A percentile compares a stretch with the other conserved stretches of the same genome.
phyloP scores from a whole-genome alignment of 2,797 vertebrate genomes.

The Vireo griseus region DNA sequence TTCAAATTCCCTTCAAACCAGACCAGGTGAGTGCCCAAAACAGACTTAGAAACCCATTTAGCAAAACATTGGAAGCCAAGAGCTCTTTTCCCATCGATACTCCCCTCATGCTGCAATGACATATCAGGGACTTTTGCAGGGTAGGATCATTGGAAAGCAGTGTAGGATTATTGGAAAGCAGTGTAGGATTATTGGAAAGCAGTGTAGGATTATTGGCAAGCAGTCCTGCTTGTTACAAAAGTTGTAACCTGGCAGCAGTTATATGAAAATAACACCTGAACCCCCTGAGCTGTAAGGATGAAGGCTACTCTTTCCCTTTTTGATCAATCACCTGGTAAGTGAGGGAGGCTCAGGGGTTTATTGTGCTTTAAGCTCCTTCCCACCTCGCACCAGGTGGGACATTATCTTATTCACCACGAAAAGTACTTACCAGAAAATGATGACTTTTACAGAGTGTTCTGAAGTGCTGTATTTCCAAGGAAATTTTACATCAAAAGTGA shows the following conservation, averaged over 20 bases:
- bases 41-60: background rate
- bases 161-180: background rate
- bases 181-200: background rate
- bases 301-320: background rate
- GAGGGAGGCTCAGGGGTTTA: background rate
- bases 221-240: background rate
- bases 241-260: background rate
- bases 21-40: background rate
- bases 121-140: background rate
- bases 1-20: background rate
- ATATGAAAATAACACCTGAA: background rate
- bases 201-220: background rate
- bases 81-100: background rate
- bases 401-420: background rate
- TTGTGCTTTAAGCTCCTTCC: background rate
- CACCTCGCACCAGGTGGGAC: background rate
- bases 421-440: background rate
- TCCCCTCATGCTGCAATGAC: background rate
- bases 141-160: background rate
- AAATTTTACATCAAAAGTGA: background rate
- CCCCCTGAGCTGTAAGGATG: background rate
- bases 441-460: background rate
- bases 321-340: background rate
- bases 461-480: background rate
- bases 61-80: background rate